Base-by-base conservation (phyloP, 2,113 vertebrate species). In the Triplophysa tibetana region DNA sequence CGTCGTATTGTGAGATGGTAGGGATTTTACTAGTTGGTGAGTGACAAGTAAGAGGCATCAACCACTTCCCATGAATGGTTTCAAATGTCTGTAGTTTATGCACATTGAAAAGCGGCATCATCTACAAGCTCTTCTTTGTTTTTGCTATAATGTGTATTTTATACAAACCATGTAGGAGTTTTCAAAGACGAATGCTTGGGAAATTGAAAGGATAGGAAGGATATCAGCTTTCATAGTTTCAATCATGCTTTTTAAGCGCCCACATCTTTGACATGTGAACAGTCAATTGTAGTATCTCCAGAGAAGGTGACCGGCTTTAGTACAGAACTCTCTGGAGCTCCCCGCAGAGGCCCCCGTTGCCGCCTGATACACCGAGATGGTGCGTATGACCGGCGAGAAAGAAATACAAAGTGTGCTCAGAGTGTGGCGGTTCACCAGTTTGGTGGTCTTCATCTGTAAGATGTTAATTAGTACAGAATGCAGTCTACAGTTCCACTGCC, bases 381-480 rank as follows among this genome's bases (percentile, higher is more conserved):
- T 50, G 21, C 48, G 75, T 75, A 70, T 60, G 7, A 70, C 52
- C 23, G 41, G 38, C 10, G 41, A 45, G 75, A 64, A 60, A 80
- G 64, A 76, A 64, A 24, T 24, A 19, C 79, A 76, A 88, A 89
- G 88, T 72, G 86, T 85, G 87, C 86, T 84, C 84, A 81, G 90
- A 93, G 94, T 92, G 92, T 95, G 93, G 93, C 93, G 92, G 93
- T 93, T 91, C 91, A 91, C 93, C 89, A 88, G 90, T 91, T 89
- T 91, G 91, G 90, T 92, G 90, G 89, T 91, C 90, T 86, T 88
- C 84, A 84, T 90, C 84, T 90, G 91, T 94, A 93, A 92, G 91
- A 91, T 85, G 91, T 95, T 96, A 95, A 96, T 96, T 95, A 95
- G 94, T 90, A 91, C 91, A 95, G 94, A 96, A 95, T 91, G 93